A percentile compares a stretch with the other conserved stretches of the same genome.
These are phyloP conservation scores for Mus minutoides DNA, from an alignment of 2,797 vertebrate species.

Conservation along the genomic window DNA sequence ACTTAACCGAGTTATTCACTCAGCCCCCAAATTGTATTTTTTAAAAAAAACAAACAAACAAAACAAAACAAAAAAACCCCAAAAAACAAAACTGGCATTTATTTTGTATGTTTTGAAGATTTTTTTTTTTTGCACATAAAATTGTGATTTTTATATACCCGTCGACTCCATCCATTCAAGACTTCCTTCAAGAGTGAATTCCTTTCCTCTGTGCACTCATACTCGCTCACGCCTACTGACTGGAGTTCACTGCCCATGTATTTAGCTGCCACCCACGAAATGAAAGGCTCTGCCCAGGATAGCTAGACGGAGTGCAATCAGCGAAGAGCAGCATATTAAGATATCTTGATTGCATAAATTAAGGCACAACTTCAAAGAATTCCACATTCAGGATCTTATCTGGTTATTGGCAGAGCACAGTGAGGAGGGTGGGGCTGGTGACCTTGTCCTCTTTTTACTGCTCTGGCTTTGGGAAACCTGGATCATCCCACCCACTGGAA, in stretches of 20 bases:
- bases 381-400: background rate
- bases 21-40: background rate
- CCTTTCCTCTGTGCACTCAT: background rate
- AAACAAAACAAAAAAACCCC: too few relatives aligned
- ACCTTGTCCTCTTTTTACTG: background rate
- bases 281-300: background rate
- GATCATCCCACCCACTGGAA: background rate
- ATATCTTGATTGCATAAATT: background rate
- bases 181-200: background rate
- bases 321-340: background rate
- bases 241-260: background rate
- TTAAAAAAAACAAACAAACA: too few relatives aligned
- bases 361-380: conserved; percentile 17
- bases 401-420: background rate
- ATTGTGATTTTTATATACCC: background rate
- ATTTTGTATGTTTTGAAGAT: background rate
- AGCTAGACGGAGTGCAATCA: background rate
- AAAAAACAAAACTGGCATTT: background rate
- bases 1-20: background rate
- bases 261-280: background rate
- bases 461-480: background rate
- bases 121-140: background rate
- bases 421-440: background rate
- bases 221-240: background rate
- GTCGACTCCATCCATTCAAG: background rate